Conservation (phyloP, 30 jellyfish, hydroid and myxozoan species). For the Aurelia aurita complex sp. Pacific region DNA sequence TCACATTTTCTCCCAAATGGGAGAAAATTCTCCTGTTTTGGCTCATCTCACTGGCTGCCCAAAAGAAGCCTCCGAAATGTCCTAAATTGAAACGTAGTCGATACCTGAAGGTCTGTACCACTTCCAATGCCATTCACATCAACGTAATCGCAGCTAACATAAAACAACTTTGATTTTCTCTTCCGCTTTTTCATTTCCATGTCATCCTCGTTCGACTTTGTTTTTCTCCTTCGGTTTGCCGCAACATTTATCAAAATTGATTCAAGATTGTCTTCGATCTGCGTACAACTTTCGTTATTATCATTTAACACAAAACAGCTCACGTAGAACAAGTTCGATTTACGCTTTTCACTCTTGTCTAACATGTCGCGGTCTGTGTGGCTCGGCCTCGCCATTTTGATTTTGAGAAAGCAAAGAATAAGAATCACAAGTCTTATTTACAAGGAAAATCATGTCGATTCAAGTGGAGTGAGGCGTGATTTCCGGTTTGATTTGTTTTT, state of each 20-base stretch:
- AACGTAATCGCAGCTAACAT: slow-evolving; percentile 78
- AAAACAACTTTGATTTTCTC: slow-evolving; percentile 81
- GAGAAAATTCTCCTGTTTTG: no score
- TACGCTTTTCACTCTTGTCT: slow-evolving; percentile 18
- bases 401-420: background rate
- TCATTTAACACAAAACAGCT: slow-evolving; percentile 35
- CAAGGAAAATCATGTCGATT: slow-evolving; percentile 3
- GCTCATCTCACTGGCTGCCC: no score
- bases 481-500: slow-evolving; percentile 32
- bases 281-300: slow-evolving; percentile 12
- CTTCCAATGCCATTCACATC: slow-evolving; percentile 33
- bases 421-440: background rate
- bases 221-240: background rate
- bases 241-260: slow-evolving; percentile 3
- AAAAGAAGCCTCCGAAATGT: no score
- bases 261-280: background rate
- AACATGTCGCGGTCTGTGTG: background rate
- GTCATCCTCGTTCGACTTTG: background rate
- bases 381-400: slow-evolving; percentile 27
- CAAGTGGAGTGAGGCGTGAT: slow-evolving; percentile 55
- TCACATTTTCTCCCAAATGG: no score
- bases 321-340: slow-evolving; percentile 59
- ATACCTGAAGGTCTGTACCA: background rate
- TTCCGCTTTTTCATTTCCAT: slow-evolving; percentile 8
- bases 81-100: background rate